Percentiles rank a stretch among this genome's conserved stretches.
phyloP scores from a whole-genome alignment of 2,888 invertebrate species.

The Prosapia bicincta region DNA sequence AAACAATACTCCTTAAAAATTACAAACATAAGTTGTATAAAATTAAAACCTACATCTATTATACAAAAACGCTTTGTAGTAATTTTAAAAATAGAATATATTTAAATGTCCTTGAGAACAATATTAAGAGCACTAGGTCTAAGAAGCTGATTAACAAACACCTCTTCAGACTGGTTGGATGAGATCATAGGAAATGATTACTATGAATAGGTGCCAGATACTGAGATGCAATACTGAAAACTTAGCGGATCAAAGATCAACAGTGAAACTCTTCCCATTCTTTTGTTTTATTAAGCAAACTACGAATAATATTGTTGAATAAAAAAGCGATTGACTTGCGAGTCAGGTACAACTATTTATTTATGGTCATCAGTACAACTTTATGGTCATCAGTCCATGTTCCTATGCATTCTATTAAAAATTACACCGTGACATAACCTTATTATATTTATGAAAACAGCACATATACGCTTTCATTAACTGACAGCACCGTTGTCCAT shows the following conservation, averaged over 20 bases:
- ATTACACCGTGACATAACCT: no score
- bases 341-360: no score
- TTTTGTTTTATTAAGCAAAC: neutral
- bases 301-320: neutral
- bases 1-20: neutral
- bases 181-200: no score
- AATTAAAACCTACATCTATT: neutral
- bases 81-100: neutral
- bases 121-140: neutral
- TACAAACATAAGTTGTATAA: neutral
- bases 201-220: neutral
- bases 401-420: no score
- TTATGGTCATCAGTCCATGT: no score
- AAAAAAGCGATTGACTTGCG: neutral
- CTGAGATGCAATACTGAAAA: neutral
- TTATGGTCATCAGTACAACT: no score
- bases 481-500: no score
- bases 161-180: neutral
- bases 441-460: no score
- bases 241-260: neutral
- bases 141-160: neutral
- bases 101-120: neutral
- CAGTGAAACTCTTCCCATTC: no score
- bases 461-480: no score
- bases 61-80: neutral